Conservation (phyloP, 1,140 invertebrate species). For the Heliconius hermathena region DNA sequence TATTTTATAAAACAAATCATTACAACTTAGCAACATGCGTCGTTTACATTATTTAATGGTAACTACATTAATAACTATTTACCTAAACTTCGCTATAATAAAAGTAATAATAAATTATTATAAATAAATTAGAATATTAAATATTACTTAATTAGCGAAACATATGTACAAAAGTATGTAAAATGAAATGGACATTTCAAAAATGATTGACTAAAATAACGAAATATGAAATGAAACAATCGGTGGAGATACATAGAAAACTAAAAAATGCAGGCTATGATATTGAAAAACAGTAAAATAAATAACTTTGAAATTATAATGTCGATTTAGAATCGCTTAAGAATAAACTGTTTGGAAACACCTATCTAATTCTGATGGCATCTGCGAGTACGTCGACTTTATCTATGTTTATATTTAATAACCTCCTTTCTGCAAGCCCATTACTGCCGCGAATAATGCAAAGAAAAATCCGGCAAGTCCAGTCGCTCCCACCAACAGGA, state of each 20-base stretch:
- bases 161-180: constrained; percentile 66
- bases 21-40: constrained; percentile 19
- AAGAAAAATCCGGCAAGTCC: constrained; percentile 93
- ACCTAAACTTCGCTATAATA: constrained; percentile 35
- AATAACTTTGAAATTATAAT: neutral
- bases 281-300: neutral
- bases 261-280: neutral
- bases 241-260: neutral
- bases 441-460: constrained; percentile 87
- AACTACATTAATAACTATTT: constrained; percentile 55
- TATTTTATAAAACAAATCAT: constrained; percentile 7
- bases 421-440: constrained; percentile 81
- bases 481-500: constrained; percentile 88
- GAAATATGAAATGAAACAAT: neutral
- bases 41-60: constrained; percentile 58
- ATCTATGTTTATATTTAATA: constrained; percentile 68
- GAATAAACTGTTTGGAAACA: constrained; percentile 21
- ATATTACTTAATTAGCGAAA: constrained; percentile 40
- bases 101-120: constrained; percentile 48
- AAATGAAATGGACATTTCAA: neutral
- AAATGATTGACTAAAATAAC: neutral
- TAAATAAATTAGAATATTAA: constrained; percentile 52
- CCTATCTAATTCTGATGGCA: constrained; percentile 66
- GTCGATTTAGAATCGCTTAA: neutral
- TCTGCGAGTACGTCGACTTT: constrained; percentile 69